Conservation (phyloP, 2,888 invertebrate species). For the Leptogaster cylindrica region DNA sequence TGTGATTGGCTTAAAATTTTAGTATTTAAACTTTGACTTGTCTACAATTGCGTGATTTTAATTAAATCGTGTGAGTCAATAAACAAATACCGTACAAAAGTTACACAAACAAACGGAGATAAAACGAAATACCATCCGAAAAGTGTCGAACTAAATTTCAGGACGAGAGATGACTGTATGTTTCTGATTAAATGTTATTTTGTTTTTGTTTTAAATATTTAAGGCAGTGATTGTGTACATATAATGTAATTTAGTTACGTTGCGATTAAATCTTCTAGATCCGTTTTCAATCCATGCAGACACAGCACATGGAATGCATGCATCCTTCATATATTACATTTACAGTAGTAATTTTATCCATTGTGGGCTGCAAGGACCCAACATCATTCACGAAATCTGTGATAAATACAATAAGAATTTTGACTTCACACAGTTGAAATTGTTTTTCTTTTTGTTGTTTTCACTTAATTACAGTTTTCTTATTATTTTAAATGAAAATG, state of each 20-base stretch:
- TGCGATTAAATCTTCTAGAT: constrained; percentile 14
- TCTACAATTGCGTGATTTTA: constrained; percentile 1
- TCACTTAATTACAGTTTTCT: constrained; percentile 23
- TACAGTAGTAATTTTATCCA: too few relatives aligned
- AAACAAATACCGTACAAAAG: neutral
- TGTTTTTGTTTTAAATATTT: constrained; percentile 49
- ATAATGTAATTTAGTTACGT: constrained; percentile 42
- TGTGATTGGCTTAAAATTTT: constrained; percentile 46
- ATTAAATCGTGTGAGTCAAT: neutral
- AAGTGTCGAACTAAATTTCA: neutral
- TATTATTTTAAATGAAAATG: neutral
- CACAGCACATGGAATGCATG: too few relatives aligned
- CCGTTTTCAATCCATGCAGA: too few relatives aligned
- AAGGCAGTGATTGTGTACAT: constrained; percentile 57
- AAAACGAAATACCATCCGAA: constrained; percentile 15
- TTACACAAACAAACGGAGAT: neutral
- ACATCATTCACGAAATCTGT: too few relatives aligned
- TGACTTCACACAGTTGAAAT: too few relatives aligned
- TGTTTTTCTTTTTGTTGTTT: too few relatives aligned
- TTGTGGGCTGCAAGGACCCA: too few relatives aligned
- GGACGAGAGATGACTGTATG: constrained; percentile 22
- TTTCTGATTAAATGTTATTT: constrained; percentile 36
- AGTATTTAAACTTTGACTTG: constrained; percentile 43
- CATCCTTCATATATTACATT: too few relatives aligned
- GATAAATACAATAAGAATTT: too few relatives aligned